Evolutionary conservation across 2,113 vertebrate species (phyloP).

Genomic region (Poecilia latipinna): DNA sequence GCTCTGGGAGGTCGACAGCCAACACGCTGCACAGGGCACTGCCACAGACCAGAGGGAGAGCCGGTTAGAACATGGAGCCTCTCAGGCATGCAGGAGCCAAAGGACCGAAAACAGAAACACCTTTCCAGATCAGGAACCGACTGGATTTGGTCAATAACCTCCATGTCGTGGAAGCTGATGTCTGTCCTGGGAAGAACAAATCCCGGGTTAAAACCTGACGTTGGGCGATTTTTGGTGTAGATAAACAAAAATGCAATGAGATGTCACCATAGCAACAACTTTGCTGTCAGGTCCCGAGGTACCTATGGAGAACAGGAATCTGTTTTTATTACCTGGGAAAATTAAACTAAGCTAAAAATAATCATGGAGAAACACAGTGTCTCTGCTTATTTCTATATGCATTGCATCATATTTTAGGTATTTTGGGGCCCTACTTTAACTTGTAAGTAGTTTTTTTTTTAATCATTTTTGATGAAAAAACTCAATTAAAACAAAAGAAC

Average conservation of each 20-base stretch:
- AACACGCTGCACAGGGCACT: constrained; percentile 78
- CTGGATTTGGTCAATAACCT: constrained; percentile 74
- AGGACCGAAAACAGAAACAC: constrained; percentile 39
- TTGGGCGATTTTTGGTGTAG: background rate
- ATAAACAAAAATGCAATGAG: background rate
- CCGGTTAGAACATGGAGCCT: background rate
- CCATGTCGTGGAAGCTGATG: constrained; percentile 80
- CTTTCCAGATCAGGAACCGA: constrained; percentile 79
- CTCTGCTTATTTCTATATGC: constrained; percentile 66
- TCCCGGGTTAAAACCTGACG: background rate
- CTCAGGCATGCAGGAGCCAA: background rate
- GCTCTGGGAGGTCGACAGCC: constrained; percentile 65
- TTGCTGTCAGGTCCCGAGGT: constrained; percentile 59
- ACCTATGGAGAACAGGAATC: constrained; percentile 46
- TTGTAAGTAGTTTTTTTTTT: no score
- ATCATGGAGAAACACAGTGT: no score
- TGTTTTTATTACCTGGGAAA: background rate
- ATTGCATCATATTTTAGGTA: constrained; percentile 67
- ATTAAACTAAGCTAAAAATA: background rate
- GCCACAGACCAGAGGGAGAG: constrained; percentile 11
- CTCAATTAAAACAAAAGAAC: background rate
- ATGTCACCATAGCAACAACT: constrained; percentile 84
- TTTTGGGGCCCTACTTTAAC: no score
- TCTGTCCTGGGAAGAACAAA: constrained; percentile 77
- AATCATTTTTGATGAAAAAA: background rate